Base-by-base conservation (phyloP, 2,797 vertebrate species). In the Lagorchestes hirsutus region DNA sequence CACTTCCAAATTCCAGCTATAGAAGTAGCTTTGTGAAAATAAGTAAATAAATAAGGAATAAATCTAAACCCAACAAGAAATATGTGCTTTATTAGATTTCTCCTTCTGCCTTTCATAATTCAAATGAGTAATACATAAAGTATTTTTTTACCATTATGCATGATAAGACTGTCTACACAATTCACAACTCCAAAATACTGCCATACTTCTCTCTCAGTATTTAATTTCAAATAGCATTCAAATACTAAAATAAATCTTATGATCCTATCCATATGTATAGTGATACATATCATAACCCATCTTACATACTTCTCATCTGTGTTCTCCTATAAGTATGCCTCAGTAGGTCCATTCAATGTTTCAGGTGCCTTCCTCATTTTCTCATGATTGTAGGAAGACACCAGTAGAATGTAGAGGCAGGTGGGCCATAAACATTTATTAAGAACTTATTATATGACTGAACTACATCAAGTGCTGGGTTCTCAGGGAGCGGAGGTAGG, bases 201-300 rank as follows among this genome's bases (percentile, higher is more conserved):
- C n/a, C 46, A 90, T 94, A 96, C 54, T 95, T n/a, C 92, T 91
- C 92, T 90, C 18, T 31, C 27, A 93, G 93, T 94, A 91, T 93
- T 95, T 94, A 96, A 90, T 97, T 93, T 93, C 57, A 96, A 96
- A 40, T 95, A 27, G 57, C 90, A 46, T 24, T 82, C 22, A 82
- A 82, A 82, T 82, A 82, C 74, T 31, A 46, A 82, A 40, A 27
- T 46, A 46, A 24, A 50, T 46, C 9, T 50, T 50, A 3, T 27
- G 40, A 87, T 87, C 40, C 13, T 46, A 46, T 50, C 24, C 46
- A 87, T 82, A 82, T 87, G 22, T 24, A 24, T 24, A 82, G 74
- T 82, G 40, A 46, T 82, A 0, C 3, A 87, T 27, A 87, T 27
- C 40, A 87, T 87, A 46, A 67, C 13, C 74, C 2, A 87, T 50